phyloP scores from a whole-genome alignment of 2,113 vertebrate genomes.

The Scomber scombrus region DNA sequence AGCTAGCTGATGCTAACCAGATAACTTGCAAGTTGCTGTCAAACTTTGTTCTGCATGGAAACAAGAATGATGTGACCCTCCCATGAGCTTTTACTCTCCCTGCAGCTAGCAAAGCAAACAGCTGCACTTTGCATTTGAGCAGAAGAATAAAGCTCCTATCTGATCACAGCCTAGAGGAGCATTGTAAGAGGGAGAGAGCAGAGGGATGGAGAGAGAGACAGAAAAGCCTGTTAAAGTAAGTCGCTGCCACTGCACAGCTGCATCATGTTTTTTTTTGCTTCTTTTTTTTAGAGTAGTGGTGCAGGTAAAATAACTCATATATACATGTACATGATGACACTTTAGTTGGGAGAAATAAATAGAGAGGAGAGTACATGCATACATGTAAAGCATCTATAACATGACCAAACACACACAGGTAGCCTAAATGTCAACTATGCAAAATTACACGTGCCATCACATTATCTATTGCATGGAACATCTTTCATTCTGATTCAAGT shows the following conservation, averaged over 20 bases:
- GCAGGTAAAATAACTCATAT: conserved; percentile 31
- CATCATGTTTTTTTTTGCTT: background rate
- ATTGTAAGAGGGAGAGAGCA: conserved; percentile 20
- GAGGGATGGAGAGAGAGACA: conserved; percentile 19
- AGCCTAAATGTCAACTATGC: too few relatives aligned
- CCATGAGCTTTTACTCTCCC: conserved; percentile 21
- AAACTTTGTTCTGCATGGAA: conserved; percentile 33
- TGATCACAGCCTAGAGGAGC: conserved; percentile 43
- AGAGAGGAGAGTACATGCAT: too few relatives aligned
- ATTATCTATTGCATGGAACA: background rate
- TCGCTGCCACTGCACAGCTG: conserved; percentile 35
- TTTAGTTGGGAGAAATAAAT: background rate
- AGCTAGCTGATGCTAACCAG: background rate
- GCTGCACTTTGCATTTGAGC: conserved; percentile 48
- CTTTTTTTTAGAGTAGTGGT: background rate
- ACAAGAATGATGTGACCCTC: conserved; percentile 22
- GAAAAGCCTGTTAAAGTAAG: conserved; percentile 46
- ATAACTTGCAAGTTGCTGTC: conserved; percentile 10
- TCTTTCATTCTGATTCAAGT: background rate
- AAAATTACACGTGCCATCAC: background rate
- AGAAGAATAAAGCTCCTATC: conserved; percentile 59
- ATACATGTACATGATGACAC: background rate
- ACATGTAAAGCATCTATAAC: too few relatives aligned
- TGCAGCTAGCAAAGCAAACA: conserved; percentile 49
- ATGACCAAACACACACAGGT: too few relatives aligned